Conservation (phyloP, 2,888 invertebrate genomes). For the Agriopis leucophaearia region DNA sequence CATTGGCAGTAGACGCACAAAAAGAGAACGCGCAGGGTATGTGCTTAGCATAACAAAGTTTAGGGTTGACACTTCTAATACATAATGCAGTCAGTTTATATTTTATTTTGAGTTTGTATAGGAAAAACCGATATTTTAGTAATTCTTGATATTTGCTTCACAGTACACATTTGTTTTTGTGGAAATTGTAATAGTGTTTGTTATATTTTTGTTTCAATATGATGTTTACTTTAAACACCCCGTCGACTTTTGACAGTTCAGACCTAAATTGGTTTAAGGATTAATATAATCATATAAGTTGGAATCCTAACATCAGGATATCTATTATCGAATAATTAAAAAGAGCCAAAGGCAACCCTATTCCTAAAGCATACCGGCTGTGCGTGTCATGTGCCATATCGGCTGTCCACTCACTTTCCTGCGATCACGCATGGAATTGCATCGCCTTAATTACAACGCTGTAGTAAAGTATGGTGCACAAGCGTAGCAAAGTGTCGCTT, state of each 20-base stretch:
- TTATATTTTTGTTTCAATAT: too few species aligned
- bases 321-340: not conserved
- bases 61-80: slow-evolving; percentile 57
- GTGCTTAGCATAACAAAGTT: slow-evolving; percentile 59
- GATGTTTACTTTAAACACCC: too few species aligned
- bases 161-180: too few species aligned
- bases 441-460: slow-evolving; percentile 67
- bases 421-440: slow-evolving; percentile 68
- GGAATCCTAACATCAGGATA: not conserved
- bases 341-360: slow-evolving; percentile 47
- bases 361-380: slow-evolving; percentile 50
- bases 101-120: not conserved
- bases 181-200: too few species aligned
- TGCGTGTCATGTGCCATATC: slow-evolving; percentile 73
- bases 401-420: slow-evolving; percentile 78
- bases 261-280: not conserved
- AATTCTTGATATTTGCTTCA: too few species aligned
- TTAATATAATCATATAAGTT: not conserved
- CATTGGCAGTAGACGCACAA: slow-evolving; percentile 67
- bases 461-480: too few species aligned
- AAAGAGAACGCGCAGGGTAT: slow-evolving; percentile 72
- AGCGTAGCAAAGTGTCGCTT: too few species aligned
- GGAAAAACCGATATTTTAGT: too few species aligned
- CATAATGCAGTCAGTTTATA: not conserved
- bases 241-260: not conserved